Percentiles rank a stretch among this genome's conserved stretches.
These are phyloP conservation scores for Calypte anna DNA, from an alignment of 2,113 vertebrate species.

Conservation along the genomic window DNA sequence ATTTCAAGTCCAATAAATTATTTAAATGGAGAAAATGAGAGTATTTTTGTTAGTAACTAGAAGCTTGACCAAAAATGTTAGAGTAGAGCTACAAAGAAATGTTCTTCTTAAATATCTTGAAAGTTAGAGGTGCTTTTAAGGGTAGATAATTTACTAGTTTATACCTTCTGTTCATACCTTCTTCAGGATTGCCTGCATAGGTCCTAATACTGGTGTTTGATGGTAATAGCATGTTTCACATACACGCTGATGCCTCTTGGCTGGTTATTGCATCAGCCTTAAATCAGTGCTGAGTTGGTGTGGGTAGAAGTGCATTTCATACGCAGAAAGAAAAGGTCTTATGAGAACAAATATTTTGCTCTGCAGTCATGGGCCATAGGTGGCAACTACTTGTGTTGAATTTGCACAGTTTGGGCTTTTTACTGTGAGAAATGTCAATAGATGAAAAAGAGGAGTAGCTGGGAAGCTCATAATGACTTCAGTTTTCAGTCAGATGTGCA, in stretches of 20 bases:
- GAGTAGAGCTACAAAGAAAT: neutral
- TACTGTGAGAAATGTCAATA: neutral
- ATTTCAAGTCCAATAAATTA: slow-evolving; percentile 18
- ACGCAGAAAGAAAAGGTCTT: neutral
- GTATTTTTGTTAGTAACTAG: neutral
- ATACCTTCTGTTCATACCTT: neutral
- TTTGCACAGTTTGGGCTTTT: neutral
- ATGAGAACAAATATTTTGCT: neutral
- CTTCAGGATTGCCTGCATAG: neutral
- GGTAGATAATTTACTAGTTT: neutral
- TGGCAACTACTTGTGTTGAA: neutral
- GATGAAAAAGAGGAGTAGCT: neutral
- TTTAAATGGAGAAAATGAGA: neutral
- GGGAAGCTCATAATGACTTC: neutral
- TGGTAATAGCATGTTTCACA: neutral
- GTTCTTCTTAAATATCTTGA: neutral
- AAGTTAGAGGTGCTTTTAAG: neutral
- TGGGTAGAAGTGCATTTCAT: neutral
- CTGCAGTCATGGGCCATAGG: neutral
- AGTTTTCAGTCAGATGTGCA: neutral
- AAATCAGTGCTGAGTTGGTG: neutral
- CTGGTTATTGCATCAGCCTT: neutral
- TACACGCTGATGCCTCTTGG: neutral
- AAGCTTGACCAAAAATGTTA: neutral
- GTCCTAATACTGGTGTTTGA: neutral